Evolutionary conservation across 1,140 invertebrate genomes (phyloP).

Genomic region (Danaus plexippus): DNA sequence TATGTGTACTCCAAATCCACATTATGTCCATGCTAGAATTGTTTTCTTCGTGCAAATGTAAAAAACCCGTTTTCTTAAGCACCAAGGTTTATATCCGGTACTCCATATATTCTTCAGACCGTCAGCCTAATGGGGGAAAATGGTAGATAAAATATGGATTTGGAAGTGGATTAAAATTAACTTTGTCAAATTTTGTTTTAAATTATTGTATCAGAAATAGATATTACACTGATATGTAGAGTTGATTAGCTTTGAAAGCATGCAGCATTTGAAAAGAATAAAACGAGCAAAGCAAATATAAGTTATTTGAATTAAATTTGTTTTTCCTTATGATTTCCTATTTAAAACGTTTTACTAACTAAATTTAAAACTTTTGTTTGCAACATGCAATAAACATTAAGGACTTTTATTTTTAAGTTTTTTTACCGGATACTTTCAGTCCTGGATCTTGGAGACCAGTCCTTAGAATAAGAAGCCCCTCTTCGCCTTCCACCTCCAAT

Average conservation of each 20-base stretch:
- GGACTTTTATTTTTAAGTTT: no score
- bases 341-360: no score
- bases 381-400: no score
- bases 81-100: constrained; percentile 30
- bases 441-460: constrained; percentile 84
- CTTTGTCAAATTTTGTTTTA: no score
- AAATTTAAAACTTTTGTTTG: no score
- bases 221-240: no score
- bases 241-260: no score
- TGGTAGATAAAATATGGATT: constrained; percentile 56
- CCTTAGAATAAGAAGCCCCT: constrained; percentile 78
- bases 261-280: no score
- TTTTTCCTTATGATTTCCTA: no score
- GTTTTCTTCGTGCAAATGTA: constrained; percentile 52
- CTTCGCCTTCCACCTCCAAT: constrained; percentile 75
- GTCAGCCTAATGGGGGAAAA: constrained; percentile 65
- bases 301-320: no score
- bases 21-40: constrained; percentile 36
- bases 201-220: no score
- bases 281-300: no score
- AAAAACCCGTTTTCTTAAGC: constrained; percentile 33
- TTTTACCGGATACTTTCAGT: constrained; percentile 79
- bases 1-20: constrained; percentile 47
- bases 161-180: constrained; percentile 26
- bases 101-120: constrained; percentile 49